phyloP scores from a whole-genome alignment of 2,113 vertebrate species.

The Urocolius indicus region DNA sequence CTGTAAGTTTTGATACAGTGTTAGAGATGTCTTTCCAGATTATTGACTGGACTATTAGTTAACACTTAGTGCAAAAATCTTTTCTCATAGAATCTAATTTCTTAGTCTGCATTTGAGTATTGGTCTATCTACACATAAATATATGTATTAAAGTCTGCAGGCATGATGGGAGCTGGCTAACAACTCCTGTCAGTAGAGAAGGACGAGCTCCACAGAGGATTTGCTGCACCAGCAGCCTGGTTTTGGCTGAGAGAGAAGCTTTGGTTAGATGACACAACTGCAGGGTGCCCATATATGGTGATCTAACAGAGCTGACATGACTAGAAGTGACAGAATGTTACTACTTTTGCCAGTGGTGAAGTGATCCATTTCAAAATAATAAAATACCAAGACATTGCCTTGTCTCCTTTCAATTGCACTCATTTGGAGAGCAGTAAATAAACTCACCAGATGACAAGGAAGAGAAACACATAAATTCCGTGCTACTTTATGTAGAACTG shows the following conservation, averaged over 20 bases:
- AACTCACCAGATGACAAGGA: background rate
- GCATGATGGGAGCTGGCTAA: background rate
- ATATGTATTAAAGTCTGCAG: background rate
- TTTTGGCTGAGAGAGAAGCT: background rate
- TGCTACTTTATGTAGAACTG: fast-evolving
- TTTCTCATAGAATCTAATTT: background rate
- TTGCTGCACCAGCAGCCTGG: background rate
- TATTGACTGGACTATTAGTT: background rate
- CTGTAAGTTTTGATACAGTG: background rate
- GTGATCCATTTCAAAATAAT: background rate
- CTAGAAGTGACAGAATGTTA: background rate
- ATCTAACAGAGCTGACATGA: background rate
- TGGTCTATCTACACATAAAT: background rate
- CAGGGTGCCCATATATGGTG: background rate
- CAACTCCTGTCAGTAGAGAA: background rate
- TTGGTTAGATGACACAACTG: background rate
- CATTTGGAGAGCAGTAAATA: background rate
- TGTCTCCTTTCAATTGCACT: background rate
- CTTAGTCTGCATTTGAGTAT: background rate
- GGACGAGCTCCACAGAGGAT: background rate
- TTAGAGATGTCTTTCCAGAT: background rate
- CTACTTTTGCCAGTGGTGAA: background rate
- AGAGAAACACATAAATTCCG: background rate
- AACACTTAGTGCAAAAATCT: background rate
- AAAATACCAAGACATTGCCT: background rate